Evolutionary conservation across 2,888 invertebrate species (phyloP).

Genomic region (Dynastes grantii): DNA sequence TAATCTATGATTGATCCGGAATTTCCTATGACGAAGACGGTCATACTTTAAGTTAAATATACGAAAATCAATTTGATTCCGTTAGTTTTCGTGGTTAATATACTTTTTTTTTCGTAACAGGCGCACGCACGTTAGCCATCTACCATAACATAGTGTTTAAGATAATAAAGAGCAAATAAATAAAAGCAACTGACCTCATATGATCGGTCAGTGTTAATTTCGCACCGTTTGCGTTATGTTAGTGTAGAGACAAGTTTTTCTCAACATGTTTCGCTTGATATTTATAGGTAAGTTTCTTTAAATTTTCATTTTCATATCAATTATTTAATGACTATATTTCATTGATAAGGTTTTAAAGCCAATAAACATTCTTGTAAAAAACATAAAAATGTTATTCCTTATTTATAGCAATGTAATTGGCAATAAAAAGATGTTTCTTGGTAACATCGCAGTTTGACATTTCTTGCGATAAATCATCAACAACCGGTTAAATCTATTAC

Average conservation of each 20-base stretch:
- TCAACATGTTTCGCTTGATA: constrained; percentile 4
- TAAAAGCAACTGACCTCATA: constrained; percentile 43
- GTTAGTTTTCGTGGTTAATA: constrained; percentile 26
- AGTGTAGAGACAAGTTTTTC: background rate
- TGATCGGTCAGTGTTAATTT: constrained; percentile 46
- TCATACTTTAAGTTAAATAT: constrained; percentile 10
- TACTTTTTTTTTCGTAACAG: background rate
- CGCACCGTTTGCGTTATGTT: constrained; percentile 16
- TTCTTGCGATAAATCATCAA: too few relatives aligned
- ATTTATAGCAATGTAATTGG: too few relatives aligned
- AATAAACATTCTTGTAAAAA: too few relatives aligned
- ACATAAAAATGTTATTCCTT: too few relatives aligned
- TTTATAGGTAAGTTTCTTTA: constrained; percentile 19
- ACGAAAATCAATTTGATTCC: background rate
- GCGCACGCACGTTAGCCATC: background rate
- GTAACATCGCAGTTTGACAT: too few relatives aligned
- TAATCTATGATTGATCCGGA: constrained; percentile 55
- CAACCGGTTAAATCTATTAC: too few relatives aligned
- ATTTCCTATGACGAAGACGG: constrained; percentile 58
- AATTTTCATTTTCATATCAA: background rate
- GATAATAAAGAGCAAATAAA: constrained; percentile 25
- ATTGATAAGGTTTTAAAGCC: too few relatives aligned
- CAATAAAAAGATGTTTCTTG: too few relatives aligned
- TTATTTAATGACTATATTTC: background rate
- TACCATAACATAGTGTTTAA: background rate